A percentile compares a stretch with the other conserved stretches of the same genome.
phyloP scores from a whole-genome alignment of 1,140 invertebrate genomes.

The Drosophila sulfurigaster region DNA sequence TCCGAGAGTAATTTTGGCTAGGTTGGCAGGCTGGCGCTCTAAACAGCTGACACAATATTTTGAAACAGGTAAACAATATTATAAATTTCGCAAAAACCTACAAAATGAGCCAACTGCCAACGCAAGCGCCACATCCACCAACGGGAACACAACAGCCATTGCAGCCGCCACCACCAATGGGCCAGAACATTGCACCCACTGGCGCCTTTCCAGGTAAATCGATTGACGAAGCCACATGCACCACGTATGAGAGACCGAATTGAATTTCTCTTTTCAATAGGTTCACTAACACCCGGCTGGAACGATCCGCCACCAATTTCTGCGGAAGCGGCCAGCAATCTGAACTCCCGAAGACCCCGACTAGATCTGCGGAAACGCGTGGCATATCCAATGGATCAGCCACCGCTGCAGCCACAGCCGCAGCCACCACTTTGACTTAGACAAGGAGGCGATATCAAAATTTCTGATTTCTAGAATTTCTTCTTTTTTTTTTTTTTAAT shows the following conservation, averaged over 20 bases:
- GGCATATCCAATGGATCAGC: constrained; percentile 63
- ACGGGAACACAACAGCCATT: constrained; percentile 5
- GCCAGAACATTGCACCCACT: constrained; percentile 57
- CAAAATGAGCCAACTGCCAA: constrained; percentile 47
- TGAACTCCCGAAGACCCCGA: constrained; percentile 57
- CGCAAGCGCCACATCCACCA: constrained; percentile 15
- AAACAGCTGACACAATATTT: constrained; percentile 26
- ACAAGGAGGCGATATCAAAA: background rate
- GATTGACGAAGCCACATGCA: background rate
- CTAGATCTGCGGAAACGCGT: constrained; percentile 77
- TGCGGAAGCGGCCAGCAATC: constrained; percentile 37
- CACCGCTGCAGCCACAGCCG: constrained; percentile 14
- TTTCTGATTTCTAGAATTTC: constrained; percentile 17
- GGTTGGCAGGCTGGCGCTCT: background rate
- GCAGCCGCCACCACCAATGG: constrained; percentile 59
- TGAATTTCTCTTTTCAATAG: constrained; percentile 17
- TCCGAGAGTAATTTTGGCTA: background rate
- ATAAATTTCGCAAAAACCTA: background rate
- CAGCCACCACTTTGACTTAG: constrained; percentile 16
- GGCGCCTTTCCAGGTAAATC: constrained; percentile 63
- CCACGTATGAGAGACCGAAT: background rate
- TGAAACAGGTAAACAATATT: constrained; percentile 18
- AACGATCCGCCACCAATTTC: constrained; percentile 76
- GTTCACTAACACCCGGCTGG: constrained; percentile 78
- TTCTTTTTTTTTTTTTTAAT: background rate